Evolutionary conservation across 2,113 vertebrate species (phyloP).

Genomic region (Chrysochloris asiatica): DNA sequence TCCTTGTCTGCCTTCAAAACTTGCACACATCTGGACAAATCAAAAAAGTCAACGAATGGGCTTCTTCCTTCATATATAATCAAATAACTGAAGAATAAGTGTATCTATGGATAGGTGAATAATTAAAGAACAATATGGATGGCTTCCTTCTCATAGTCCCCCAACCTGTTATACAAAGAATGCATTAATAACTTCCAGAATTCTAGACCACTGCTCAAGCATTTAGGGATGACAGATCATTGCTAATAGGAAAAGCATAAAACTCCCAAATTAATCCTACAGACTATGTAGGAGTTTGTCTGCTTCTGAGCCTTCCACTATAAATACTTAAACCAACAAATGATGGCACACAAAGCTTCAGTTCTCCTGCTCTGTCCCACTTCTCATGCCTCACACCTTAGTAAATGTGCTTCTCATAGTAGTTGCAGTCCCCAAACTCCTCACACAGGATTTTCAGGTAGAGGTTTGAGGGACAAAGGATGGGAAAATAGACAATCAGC

Average conservation of each 20-base stretch:
- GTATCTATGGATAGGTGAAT: background rate
- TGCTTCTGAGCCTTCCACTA: background rate
- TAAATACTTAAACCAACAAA: background rate
- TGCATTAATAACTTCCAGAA: background rate
- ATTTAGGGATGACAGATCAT: background rate
- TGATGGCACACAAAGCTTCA: background rate
- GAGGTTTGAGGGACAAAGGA: background rate
- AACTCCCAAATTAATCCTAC: background rate
- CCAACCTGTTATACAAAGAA: background rate
- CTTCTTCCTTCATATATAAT: background rate
- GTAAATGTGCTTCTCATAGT: background rate
- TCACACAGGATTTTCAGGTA: background rate
- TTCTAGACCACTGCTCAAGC: background rate
- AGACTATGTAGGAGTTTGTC: background rate
- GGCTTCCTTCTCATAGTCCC: background rate
- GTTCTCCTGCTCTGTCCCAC: background rate
- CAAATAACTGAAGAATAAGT: background rate
- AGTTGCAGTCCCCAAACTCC: background rate
- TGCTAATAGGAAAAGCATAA: background rate
- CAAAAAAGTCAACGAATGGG: background rate
- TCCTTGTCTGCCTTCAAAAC: background rate
- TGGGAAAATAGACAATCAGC: slow-evolving; percentile 36
- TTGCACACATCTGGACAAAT: background rate
- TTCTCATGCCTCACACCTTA: background rate
- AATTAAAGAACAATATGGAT: background rate